Percentiles rank a stretch among this genome's conserved stretches.
phyloP scores from a whole-genome alignment of 2,797 vertebrate species.

The Oophaga sylvatica region DNA sequence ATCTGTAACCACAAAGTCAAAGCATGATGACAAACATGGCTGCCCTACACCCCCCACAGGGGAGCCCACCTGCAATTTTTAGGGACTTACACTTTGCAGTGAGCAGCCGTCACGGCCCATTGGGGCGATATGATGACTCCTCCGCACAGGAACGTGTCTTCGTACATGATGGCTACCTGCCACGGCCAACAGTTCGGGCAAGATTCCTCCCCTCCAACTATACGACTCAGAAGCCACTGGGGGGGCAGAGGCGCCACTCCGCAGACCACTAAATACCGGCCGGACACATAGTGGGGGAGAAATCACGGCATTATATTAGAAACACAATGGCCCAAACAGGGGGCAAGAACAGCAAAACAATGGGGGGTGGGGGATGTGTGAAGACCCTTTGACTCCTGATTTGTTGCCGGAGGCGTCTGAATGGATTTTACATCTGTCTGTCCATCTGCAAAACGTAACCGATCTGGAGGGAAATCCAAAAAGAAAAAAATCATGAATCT shows the following conservation, averaged over 20 bases:
- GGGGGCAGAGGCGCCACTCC: slow-evolving; percentile 13
- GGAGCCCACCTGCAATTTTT: neutral
- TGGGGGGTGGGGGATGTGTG: neutral
- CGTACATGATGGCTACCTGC: slow-evolving; percentile 33
- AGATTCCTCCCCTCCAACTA: slow-evolving; percentile 38
- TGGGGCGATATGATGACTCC: neutral
- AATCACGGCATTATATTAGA: neutral
- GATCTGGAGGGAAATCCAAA: neutral
- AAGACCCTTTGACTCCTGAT: neutral
- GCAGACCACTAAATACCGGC: slow-evolving; percentile 9
- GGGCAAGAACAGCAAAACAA: neutral
- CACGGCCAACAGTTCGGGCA: slow-evolving; percentile 61
- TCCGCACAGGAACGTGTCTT: slow-evolving; percentile 15
- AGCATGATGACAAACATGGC: neutral
- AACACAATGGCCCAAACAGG: neutral
- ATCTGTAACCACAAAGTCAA: slow-evolving; percentile 23
- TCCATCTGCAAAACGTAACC: neutral
- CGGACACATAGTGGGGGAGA: neutral
- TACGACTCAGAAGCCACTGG: accelerated
- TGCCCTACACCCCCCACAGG: too few species aligned
- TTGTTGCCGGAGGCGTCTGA: neutral
- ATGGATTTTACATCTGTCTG: too few species aligned
- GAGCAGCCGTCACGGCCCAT: slow-evolving; percentile 44
- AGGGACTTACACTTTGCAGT: slow-evolving; percentile 9
- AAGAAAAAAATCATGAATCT: neutral